Percentiles rank a stretch among this genome's conserved stretches.
Evolutionary conservation across 2,888 invertebrate genomes (phyloP).

Genomic region (Nemotelus nigrinus): DNA sequence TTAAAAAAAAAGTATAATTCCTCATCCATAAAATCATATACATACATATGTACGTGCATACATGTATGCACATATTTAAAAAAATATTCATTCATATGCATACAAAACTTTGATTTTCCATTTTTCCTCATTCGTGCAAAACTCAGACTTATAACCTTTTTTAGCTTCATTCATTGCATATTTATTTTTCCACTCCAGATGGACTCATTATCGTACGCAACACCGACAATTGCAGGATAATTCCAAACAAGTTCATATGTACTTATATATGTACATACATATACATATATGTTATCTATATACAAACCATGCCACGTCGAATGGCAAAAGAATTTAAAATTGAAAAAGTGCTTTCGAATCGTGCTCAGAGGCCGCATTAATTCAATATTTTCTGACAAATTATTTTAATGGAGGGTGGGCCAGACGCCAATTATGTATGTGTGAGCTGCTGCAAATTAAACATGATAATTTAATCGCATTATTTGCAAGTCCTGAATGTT

Average conservation of each 20-base stretch:
- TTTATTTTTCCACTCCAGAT: too few species aligned
- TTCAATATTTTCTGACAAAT: slow-evolving; percentile 4
- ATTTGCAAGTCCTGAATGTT: too few species aligned
- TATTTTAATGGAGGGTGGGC: background rate
- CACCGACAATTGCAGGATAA: background rate
- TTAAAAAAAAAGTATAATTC: too few species aligned
- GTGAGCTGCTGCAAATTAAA: too few species aligned
- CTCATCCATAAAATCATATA: background rate
- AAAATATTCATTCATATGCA: background rate
- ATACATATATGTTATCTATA: background rate
- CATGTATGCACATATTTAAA: background rate
- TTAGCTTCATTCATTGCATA: too few species aligned
- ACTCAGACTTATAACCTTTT: too few species aligned
- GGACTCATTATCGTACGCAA: too few species aligned
- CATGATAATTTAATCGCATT: too few species aligned
- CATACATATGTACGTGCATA: background rate
- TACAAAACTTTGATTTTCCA: background rate
- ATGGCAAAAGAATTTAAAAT: background rate
- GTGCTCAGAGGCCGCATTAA: background rate
- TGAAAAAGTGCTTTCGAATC: slow-evolving; percentile 3
- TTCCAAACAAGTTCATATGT: background rate
- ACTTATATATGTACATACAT: background rate
- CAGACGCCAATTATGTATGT: too few species aligned
- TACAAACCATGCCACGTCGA: background rate
- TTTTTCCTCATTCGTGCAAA: too few species aligned